Evolutionary conservation across 2,797 vertebrate species (phyloP), one percentile per base, ranked within the genome.

Genomic region (Iguana delicatissima): DNA sequence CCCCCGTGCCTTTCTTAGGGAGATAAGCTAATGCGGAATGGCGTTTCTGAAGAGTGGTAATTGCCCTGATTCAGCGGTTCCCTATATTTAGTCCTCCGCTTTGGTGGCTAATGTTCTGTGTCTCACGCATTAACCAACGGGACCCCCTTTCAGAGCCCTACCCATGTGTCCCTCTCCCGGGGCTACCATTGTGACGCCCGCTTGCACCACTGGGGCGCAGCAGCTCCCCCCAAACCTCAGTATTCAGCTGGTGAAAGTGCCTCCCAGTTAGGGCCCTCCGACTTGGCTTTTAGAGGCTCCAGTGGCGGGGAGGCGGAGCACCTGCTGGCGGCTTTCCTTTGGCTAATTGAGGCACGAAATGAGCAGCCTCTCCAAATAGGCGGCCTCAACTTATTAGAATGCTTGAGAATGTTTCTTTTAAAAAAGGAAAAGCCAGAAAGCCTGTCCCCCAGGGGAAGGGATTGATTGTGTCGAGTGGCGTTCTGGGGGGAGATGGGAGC

Each of bases 11-110:
- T 95, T 96, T 94, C 93, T 96, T 96, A 92, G 89, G 95, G 94
- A 96, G 96, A 97, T 96, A 94, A 96, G 96, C 96, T 96, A 95
- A 97, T 95, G 94, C 94, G 92, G 96, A 96, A 94, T 95, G 94
- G 93, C 95, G 91, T 96, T 97, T 97, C 93, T 95, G 92, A 93
- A 22, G 95, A 97, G 94, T 92, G 93, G 93, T 95, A 96, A 96
- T 96, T 95, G 95, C 94, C 92, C 95, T 95, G 94, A 93, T 89
- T 92, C 93, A 96, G 96, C 95, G 86, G 86, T 85, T 95, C 90
- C 95, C 96, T 96, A 91, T 96, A 95, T 96, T 96, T 97, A 96
- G 96, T 96, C 50, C 89, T 94, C 93, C 94, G 94, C 4, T 29
- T 77, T 90, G 88, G 89, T 94, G 93, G 93, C 92, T 95, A 94